These are phyloP conservation scores for Parapristionchus giblindavisi DNA, from an alignment of 2,888 invertebrate genomes.

Conservation along the genomic window DNA sequence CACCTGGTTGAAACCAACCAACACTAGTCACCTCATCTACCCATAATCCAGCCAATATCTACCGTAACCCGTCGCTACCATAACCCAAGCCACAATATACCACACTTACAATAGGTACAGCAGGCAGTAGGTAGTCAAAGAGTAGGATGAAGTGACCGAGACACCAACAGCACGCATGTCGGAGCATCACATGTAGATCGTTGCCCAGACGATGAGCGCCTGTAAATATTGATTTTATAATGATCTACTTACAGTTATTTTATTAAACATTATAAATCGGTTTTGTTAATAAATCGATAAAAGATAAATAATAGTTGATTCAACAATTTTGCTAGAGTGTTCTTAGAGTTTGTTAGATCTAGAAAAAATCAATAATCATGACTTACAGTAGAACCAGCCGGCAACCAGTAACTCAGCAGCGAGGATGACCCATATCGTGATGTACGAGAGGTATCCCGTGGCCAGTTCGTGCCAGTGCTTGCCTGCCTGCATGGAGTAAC, in stretches of 20 bases:
- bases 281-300: neutral
- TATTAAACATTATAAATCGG: neutral
- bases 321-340: neutral
- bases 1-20: slow-evolving; percentile 16
- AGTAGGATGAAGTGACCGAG: slow-evolving; percentile 64
- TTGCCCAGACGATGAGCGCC: slow-evolving; percentile 67
- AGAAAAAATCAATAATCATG: neutral
- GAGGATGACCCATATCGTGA: slow-evolving; percentile 66
- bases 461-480: slow-evolving; percentile 64
- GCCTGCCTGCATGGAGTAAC: no score
- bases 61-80: neutral
- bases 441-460: slow-evolving; percentile 63
- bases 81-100: neutral
- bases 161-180: slow-evolving; percentile 62
- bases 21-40: slow-evolving; percentile 27
- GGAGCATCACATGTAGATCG: slow-evolving; percentile 65
- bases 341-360: neutral
- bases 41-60: no score
- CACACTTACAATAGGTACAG: slow-evolving; percentile 63
- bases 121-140: slow-evolving; percentile 65
- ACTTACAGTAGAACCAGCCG: slow-evolving; percentile 69
- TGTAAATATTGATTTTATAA: slow-evolving; percentile 43
- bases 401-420: slow-evolving; percentile 66
- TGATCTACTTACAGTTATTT: neutral
- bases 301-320: neutral